Base-by-base conservation (phyloP, 2,797 vertebrate genomes). In the Neosalanx taihuensis region DNA sequence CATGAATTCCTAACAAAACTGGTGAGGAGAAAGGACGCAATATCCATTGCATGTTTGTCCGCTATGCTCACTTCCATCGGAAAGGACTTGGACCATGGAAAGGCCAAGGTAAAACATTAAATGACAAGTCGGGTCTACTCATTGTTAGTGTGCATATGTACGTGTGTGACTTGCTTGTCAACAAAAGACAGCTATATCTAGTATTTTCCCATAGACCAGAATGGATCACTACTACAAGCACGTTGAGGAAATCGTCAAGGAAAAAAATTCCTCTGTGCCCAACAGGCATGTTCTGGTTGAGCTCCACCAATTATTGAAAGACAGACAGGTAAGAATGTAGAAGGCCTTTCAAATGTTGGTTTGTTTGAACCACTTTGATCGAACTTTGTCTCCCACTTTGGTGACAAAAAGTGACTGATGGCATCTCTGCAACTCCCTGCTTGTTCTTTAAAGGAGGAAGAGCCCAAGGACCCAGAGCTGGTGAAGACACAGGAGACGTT, bases 401-500 rank as follows among this genome's bases (percentile, higher is more conserved):
- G 29, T 41, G 37, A 2, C 41, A 46, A 13, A 46, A 46, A 12
- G 41, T 46, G 41, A 46, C 12, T 46, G 41, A 46, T 13, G 41
- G 10, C 10, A 13, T 37, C 35, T 37, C 6, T 37, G 35, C 7
- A 46, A 46, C 60, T 31, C 60, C 29, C 60, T 62, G 29, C 20
- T 12, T 64, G 35, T 64, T 20, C 37, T 9, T 64, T 60, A 60
- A 29, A 76, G 1, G 74, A 53, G 6, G 46, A 70, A 3, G 92
- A 92, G 5, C 93, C 95, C 67, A 78, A 85, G 0, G 78, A 83
- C 3, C 84, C 94, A 0, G 94, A 95, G 67, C 81, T 85, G 7
- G 81, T 79, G 41, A 94, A 94, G 78, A 95, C 95, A 1, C 74
- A 93, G 91, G 94, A 95, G n/a, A 85, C 95, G 57, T 93, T 95